Evolutionary conservation across 2,888 invertebrate genomes (phyloP).

Genomic region (Toxonevra muliebris): DNA sequence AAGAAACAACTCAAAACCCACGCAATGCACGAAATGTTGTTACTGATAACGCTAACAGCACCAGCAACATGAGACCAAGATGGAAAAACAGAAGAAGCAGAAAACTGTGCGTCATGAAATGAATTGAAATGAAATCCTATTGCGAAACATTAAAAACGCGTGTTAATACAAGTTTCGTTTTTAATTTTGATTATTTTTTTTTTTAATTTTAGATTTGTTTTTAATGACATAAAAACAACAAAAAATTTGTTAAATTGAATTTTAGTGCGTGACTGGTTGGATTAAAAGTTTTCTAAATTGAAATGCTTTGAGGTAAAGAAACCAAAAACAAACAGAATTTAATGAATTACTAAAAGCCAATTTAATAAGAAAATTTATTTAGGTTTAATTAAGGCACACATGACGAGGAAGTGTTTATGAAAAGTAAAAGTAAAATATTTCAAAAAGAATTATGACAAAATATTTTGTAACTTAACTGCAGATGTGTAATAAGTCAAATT

Average conservation of each 20-base stretch:
- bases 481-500: too few relatives aligned
- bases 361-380: too few relatives aligned
- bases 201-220: not conserved
- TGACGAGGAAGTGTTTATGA: too few relatives aligned
- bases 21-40: constrained; percentile 27
- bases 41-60: constrained; percentile 6
- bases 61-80: constrained; percentile 11
- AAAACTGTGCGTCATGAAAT: too few relatives aligned
- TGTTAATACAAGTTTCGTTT: constrained; percentile 19
- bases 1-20: constrained; percentile 11
- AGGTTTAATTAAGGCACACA: too few relatives aligned
- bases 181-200: constrained; percentile 13
- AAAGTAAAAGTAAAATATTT: too few relatives aligned
- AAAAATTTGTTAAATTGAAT: not conserved
- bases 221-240: not conserved
- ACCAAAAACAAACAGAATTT: too few relatives aligned
- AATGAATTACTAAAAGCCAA: too few relatives aligned
- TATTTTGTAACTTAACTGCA: too few relatives aligned
- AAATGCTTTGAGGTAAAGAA: too few relatives aligned
- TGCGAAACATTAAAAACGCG: constrained; percentile 24
- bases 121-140: not conserved
- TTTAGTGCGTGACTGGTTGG: constrained; percentile 12
- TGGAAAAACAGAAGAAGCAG: too few relatives aligned
- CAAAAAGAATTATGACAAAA: too few relatives aligned
- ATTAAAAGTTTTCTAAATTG: not conserved